A percentile compares a stretch with the other conserved stretches of the same genome.
Conservation (phyloP, 2,888 invertebrate genomes). For the Nomada hirtipes region DNA sequence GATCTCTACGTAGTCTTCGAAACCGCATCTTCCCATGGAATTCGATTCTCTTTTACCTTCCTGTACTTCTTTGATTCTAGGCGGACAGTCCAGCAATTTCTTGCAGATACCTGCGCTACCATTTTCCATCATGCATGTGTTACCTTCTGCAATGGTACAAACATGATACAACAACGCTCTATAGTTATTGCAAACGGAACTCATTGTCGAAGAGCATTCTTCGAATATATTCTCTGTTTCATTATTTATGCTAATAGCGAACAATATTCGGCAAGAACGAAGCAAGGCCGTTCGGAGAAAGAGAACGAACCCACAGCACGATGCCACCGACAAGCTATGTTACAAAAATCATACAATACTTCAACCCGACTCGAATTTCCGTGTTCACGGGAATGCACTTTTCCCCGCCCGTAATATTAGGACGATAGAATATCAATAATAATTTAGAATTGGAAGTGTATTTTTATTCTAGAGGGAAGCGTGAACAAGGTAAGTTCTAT, state of each 20-base stretch:
- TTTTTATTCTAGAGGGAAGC: not conserved
- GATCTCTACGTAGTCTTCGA: constrained; percentile 82
- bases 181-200: not conserved
- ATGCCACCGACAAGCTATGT: not conserved
- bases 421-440: no score
- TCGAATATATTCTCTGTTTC: not conserved
- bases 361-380: not conserved
- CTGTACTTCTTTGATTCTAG: constrained; percentile 68
- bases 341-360: not conserved
- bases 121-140: constrained; percentile 66
- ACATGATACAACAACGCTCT: not conserved
- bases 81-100: constrained; percentile 73
- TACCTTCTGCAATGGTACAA: constrained; percentile 62
- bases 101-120: constrained; percentile 72
- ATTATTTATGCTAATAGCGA: not conserved
- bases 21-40: constrained; percentile 83
- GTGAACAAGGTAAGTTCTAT: not conserved
- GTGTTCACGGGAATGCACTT: not conserved
- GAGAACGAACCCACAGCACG: not conserved
- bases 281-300: not conserved
- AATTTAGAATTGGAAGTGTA: no score
- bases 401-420: not conserved
- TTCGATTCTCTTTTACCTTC: constrained; percentile 62
- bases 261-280: not conserved
- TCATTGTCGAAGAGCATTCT: no score